Conservation (phyloP, 2,888 invertebrate genomes). For the Callyntrura guangdongensis region DNA sequence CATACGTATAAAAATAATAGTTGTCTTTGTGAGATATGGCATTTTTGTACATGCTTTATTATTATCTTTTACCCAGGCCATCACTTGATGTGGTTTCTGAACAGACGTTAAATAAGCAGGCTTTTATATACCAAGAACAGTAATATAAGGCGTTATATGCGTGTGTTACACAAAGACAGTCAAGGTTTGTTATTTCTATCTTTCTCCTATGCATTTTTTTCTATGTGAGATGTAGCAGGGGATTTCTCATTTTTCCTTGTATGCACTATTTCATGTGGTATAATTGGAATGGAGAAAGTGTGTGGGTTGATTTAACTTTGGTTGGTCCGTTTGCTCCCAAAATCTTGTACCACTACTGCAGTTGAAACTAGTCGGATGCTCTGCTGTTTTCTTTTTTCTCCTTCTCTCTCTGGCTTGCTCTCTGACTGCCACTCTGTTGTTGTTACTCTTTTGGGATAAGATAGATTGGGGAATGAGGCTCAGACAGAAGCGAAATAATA, state of each 20-base stretch:
- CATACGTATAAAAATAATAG: conserved; percentile 65
- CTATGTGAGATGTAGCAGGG: neutral
- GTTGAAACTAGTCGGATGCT: conserved; percentile 40
- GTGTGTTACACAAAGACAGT: no score
- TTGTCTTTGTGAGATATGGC: conserved; percentile 68
- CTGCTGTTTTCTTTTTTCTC: no score
- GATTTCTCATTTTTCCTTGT: conserved; percentile 59
- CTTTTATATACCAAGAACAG: neutral
- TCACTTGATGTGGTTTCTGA: conserved; percentile 38
- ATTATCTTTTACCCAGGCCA: conserved; percentile 31
- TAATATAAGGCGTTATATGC: neutral
- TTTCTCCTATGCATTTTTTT: neutral
- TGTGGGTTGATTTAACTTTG: conserved; percentile 77
- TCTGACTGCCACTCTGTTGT: neutral
- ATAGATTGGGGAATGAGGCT: conserved; percentile 80
- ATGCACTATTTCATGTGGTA: conserved; percentile 66
- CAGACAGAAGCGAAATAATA: conserved; percentile 81
- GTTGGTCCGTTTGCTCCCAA: conserved; percentile 81
- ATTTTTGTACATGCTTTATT: conserved; percentile 49
- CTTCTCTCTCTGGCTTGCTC: no score
- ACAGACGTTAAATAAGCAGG: conserved; percentile 43
- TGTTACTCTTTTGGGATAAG: conserved; percentile 78
- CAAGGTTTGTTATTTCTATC: neutral
- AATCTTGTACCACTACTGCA: conserved; percentile 79
- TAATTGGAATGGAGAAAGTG: conserved; percentile 80